Base-by-base conservation (phyloP, 2,888 invertebrate genomes). In the Uloborus plumipes region DNA sequence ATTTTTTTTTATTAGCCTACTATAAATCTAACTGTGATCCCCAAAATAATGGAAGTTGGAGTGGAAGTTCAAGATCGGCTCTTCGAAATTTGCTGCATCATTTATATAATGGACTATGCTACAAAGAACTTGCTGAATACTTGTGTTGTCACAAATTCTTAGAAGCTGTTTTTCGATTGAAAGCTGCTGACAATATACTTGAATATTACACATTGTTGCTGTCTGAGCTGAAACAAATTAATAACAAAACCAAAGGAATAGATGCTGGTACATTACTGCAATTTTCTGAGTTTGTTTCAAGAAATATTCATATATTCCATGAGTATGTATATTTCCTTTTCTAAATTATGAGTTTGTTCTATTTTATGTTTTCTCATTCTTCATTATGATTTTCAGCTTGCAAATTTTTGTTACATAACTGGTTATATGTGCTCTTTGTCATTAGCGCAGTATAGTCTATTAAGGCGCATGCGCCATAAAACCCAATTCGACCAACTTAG, bases 261-360 rank as follows among this genome's bases (percentile, higher is more conserved):
- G 39, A 84, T 70, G 39, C 62, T 51, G 16, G 50, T 51, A 18
- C 22, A 7, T 22, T 84, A 9, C 9, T 31, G 39, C 70, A 67
- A 26, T 84, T 66, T 71, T 49, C 71, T 47, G 65, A 75, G 3
- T 84, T 84, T 72, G 62, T 79, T 9, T 62, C 75, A 2, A 70
- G 62, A 6, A 84, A 84, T 61, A 31, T 75, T 6, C 84, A 84
- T 31, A 79, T 84, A 55, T 75, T 84, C 53, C 65, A 75, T 39
- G 22, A 22, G 84, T 84, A 61, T 70, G 84, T 84, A 62, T 51
- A 39, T 55, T 18, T 64, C 15, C 47, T 53, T 53, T 50, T 31
- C 14, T 4, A 49, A 18, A 2, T 26, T 31, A 53, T 6, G 39
- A 39, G 39, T 39, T 39, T 39, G 1, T 6, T 39, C 9, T 9